A percentile compares a stretch with the other conserved stretches of the same genome.
These are phyloP conservation scores for Drosophila fulvimacula DNA, from an alignment of 2,888 invertebrate species.

Conservation along the genomic window DNA sequence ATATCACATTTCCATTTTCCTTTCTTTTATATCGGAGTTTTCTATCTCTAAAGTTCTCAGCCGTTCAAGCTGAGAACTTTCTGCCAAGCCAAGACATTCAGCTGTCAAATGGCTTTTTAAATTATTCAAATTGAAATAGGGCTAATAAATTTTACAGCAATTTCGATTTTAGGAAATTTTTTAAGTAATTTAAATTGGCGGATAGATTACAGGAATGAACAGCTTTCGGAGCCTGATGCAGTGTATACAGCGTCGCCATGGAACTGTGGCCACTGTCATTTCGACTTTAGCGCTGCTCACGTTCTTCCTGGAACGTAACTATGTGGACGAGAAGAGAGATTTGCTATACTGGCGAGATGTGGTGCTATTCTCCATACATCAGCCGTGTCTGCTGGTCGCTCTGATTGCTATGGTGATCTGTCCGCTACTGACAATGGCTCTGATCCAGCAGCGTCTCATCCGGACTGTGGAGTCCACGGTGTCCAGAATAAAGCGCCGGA, in stretches of 20 bases:
- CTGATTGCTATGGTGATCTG: neutral
- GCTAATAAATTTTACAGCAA: neutral
- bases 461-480: neutral
- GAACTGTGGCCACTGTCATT: neutral
- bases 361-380: neutral
- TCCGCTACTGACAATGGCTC: neutral
- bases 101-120: neutral
- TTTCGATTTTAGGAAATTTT: neutral
- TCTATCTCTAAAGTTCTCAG: neutral
- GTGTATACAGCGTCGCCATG: constrained; percentile 16
- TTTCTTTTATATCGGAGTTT: neutral
- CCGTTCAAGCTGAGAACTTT: neutral
- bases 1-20: too few relatives aligned
- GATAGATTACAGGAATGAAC: constrained; percentile 11
- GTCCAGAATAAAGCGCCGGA: neutral
- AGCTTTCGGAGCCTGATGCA: constrained; percentile 4
- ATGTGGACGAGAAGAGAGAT: constrained; percentile 5
- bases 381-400: neutral
- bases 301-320: constrained; percentile 12
- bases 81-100: neutral
- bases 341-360: constrained; percentile 22
- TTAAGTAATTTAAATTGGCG: neutral
- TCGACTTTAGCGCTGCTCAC: neutral
- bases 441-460: constrained; percentile 4
- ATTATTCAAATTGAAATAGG: neutral